phyloP scores from a whole-genome alignment of 2,113 vertebrate species.

The Gobius niger region DNA sequence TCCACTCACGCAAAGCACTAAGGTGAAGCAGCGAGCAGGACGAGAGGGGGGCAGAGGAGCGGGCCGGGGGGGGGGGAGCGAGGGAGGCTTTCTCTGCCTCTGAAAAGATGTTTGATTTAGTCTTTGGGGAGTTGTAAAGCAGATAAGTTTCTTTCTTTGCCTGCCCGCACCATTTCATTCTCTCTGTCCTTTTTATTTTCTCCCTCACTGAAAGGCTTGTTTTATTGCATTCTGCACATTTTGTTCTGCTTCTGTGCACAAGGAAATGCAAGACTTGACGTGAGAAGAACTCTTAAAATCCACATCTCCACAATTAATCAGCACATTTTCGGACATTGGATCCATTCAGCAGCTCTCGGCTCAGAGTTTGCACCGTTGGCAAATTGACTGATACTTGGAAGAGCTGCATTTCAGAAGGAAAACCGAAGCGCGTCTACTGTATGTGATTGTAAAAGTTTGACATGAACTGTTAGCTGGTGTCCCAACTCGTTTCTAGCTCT shows the following conservation, averaged over 20 bases:
- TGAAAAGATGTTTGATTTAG: slow-evolving; percentile 66
- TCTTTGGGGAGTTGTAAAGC: slow-evolving; percentile 55
- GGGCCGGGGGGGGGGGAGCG: slow-evolving; percentile 33
- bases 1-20: slow-evolving; percentile 75
- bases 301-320: slow-evolving; percentile 14
- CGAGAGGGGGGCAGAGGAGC: slow-evolving; percentile 43
- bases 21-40: slow-evolving; percentile 60
- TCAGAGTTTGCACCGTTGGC: too few relatives aligned
- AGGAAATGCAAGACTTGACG: neutral
- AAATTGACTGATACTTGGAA: too few relatives aligned
- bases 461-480: too few relatives aligned
- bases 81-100: slow-evolving; percentile 47
- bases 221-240: slow-evolving; percentile 28
- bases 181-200: slow-evolving; percentile 23
- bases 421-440: too few relatives aligned
- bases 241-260: slow-evolving; percentile 13
- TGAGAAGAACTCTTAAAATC: slow-evolving; percentile 4
- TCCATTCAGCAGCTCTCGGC: neutral
- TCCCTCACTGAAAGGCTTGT: slow-evolving; percentile 26
- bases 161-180: slow-evolving; percentile 29
- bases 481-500: too few relatives aligned
- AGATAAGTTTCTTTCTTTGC: slow-evolving; percentile 49
- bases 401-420: too few relatives aligned
- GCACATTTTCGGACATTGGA: slow-evolving; percentile 2
- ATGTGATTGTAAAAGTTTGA: too few relatives aligned